Conservation (phyloP, 2,113 vertebrate species). For the Lepus europaeus region DNA sequence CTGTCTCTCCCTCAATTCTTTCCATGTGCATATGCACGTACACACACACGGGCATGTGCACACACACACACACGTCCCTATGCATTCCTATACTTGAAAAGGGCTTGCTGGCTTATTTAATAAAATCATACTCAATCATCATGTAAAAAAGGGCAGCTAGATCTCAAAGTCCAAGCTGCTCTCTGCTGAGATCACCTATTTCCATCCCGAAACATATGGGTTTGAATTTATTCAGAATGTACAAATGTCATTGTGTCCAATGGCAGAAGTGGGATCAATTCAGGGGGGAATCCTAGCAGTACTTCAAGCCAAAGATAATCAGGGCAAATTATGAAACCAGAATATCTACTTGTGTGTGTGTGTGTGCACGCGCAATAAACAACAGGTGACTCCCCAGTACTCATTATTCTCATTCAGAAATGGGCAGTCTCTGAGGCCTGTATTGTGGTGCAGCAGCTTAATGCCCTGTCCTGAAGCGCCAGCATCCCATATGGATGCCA, state of each 20-base stretch:
- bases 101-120: background rate
- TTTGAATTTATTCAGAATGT: conserved; percentile 10
- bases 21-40: background rate
- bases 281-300: background rate
- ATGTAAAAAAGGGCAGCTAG: background rate
- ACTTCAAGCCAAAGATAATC: background rate
- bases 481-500: too few species aligned
- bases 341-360: background rate
- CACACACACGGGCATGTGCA: background rate
- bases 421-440: background rate
- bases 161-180: background rate
- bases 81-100: conserved; percentile 1
- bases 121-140: background rate
- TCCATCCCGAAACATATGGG: background rate
- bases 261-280: background rate
- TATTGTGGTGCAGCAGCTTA: too few species aligned
- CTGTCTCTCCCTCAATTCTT: background rate
- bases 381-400: background rate
- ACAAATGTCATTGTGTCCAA: background rate
- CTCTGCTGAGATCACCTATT: conserved; percentile 20
- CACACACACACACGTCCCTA: background rate
- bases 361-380: background rate
- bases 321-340: background rate
- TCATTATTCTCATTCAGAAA: background rate
- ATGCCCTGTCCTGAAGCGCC: too few species aligned